Conservation (phyloP, 2,888 invertebrate species). For the Eilema depressum region DNA sequence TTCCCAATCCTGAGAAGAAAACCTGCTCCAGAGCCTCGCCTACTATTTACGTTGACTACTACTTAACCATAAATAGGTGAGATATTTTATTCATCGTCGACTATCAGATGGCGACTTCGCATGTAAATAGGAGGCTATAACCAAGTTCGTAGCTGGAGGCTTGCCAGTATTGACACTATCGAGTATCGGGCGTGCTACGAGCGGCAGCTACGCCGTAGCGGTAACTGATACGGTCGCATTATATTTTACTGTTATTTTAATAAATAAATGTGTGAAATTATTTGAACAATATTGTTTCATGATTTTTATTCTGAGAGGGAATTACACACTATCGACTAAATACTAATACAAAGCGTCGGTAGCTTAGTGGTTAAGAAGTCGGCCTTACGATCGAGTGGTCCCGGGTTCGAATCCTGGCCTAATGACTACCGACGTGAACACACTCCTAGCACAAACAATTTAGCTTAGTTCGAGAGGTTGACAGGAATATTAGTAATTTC, state of each 20-base stretch:
- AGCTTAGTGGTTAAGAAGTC: no score
- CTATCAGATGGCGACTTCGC: conserved; percentile 55
- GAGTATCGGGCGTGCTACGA: conserved; percentile 48
- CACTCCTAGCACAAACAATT: no score
- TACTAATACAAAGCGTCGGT: no score
- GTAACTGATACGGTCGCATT: not conserved
- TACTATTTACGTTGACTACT: not conserved
- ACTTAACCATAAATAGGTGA: conserved; percentile 16
- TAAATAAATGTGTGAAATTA: not conserved
- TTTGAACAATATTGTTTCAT: not conserved
- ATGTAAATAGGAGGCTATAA: conserved; percentile 63
- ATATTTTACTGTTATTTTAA: conserved; percentile 5
- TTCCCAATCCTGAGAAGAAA: no score
- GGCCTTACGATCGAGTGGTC: no score
- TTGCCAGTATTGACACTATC: conserved; percentile 79
- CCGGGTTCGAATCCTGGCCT: no score
- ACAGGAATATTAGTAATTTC: no score
- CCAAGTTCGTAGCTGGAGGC: conserved; percentile 65
- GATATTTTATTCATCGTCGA: conserved; percentile 48
- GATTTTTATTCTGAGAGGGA: not conserved
- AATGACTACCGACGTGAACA: no score
- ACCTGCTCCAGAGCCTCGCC: no score
- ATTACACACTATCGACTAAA: no score
- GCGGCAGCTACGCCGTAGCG: conserved; percentile 23
- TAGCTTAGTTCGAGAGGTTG: no score